Evolutionary conservation across 2,888 invertebrate species (phyloP), one percentile per base, ranked within the genome.

Genomic region (Gibbula magus): DNA sequence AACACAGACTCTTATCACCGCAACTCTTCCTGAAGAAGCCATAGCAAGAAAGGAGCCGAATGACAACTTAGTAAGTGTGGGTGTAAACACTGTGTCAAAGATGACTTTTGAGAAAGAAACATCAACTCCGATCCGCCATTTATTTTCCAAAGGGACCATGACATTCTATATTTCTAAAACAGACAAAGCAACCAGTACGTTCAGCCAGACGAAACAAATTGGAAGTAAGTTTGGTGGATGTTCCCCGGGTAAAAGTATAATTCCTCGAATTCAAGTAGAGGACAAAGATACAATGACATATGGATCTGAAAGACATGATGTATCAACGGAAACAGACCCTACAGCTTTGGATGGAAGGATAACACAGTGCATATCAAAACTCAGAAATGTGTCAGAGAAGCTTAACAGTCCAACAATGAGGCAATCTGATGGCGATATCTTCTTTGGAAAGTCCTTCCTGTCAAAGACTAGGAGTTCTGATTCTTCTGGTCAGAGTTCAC

Each of bases 361-460:
- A 85, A 90, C 91, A 0, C 89, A 89, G 18, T 92, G 92, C 81
- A 92, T 92, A 70, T 89, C 88, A 32, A 92, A 91, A 83, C 82
- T 92, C 45, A 87, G 88, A 75, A 91, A 88, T 75, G 92, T 92
- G 2, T 88, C 91, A 0, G 90, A 92, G 73, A 81, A 90, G 75
- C 83, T 92, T 18, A 88, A 91, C 80, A 90, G 90, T 78, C 91
- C 91, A 18, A 90, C 90, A 3, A 53, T 75, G 13, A 81, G 77
- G 22, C 79, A 79, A 20, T 22, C 61, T 20, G 29, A 39, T 4
- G 78, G 51, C 13, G 82, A 82, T 8, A 35, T 70, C 1, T 80
- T 81, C 25, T 82, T 79, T 53, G 83, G 79, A 16, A 76, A 75
- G 32, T 73, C 76, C 3, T 79, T 81, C 20, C 53, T 53, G 8